These are phyloP conservation scores for Chrysochloris asiatica DNA, from an alignment of 2,113 vertebrate species.

Conservation along the genomic window DNA sequence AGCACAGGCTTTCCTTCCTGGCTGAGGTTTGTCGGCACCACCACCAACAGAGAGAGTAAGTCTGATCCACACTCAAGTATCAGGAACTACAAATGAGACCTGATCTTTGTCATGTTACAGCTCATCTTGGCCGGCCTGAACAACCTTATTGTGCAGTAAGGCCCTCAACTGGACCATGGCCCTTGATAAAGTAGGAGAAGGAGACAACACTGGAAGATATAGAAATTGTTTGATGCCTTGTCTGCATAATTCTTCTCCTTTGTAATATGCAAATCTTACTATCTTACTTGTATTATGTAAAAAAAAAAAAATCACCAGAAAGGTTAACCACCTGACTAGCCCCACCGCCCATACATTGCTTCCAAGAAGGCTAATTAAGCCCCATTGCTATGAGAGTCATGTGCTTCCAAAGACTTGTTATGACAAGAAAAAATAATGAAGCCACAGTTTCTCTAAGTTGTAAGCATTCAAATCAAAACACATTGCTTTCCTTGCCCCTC, in stretches of 20 bases:
- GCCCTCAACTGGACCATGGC: background rate
- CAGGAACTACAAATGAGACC: background rate
- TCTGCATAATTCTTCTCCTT: conserved; percentile 25
- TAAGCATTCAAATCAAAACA: conserved; percentile 73
- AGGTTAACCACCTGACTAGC: conserved; percentile 56
- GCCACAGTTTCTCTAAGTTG: conserved; percentile 40
- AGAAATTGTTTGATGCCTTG: background rate
- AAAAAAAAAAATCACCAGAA: conserved; percentile 45
- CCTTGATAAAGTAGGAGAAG: background rate
- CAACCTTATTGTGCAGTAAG: background rate
- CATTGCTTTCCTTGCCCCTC: background rate
- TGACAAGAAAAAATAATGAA: conserved; percentile 73
- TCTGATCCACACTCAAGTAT: background rate
- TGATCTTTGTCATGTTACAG: background rate
- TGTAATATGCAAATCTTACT: conserved; percentile 13
- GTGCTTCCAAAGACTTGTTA: conserved; percentile 60
- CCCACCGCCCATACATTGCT: background rate
- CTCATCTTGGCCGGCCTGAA: background rate
- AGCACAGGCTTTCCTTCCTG: background rate
- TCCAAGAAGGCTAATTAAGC: conserved; percentile 69
- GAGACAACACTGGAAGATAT: background rate
- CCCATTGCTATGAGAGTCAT: conserved; percentile 50
- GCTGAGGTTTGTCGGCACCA: background rate
- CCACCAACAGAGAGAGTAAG: background rate
- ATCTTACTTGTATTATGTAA: conserved; percentile 48